A percentile compares a stretch with the other conserved stretches of the same genome.
Conservation (phyloP, 2,113 vertebrate species). For the Malaclemys terrapin region DNA sequence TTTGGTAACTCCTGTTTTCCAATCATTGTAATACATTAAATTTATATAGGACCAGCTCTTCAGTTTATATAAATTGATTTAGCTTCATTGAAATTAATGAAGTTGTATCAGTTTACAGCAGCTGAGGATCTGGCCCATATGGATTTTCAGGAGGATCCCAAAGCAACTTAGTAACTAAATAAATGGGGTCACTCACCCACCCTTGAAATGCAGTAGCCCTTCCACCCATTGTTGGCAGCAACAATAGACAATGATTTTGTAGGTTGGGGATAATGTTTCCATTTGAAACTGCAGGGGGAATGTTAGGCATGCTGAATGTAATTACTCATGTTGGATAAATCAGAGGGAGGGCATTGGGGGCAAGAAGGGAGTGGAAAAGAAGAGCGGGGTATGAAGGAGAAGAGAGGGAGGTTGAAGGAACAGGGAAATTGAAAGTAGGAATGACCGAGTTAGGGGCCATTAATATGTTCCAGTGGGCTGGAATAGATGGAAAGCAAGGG, state of each 20-base stretch:
- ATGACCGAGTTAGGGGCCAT: not conserved
- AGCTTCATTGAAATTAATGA: not conserved
- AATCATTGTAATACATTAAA: not conserved
- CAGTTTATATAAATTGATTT: not conserved
- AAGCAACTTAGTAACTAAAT: not conserved
- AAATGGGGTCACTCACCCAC: not conserved
- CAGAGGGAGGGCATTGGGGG: not conserved
- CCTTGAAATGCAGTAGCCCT: not conserved
- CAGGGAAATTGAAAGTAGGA: not conserved
- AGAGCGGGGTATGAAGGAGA: not conserved
- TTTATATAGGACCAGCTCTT: not conserved
- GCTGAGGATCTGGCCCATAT: not conserved
- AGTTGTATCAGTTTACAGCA: not conserved
- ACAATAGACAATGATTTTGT: not conserved
- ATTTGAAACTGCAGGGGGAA: not conserved
- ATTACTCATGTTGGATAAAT: not conserved
- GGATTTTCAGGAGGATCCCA: not conserved
- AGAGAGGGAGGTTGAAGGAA: not conserved
- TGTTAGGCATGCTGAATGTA: not conserved
- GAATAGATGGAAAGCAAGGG: not conserved
- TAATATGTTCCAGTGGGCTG: not conserved
- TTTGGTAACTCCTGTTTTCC: constrained; percentile 4
- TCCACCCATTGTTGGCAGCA: not conserved
- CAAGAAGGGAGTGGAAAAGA: not conserved
- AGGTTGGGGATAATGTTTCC: not conserved